These are phyloP conservation scores for Oscheius sp. DNA, from an alignment of 2,888 invertebrate genomes.

Conservation along the genomic window DNA sequence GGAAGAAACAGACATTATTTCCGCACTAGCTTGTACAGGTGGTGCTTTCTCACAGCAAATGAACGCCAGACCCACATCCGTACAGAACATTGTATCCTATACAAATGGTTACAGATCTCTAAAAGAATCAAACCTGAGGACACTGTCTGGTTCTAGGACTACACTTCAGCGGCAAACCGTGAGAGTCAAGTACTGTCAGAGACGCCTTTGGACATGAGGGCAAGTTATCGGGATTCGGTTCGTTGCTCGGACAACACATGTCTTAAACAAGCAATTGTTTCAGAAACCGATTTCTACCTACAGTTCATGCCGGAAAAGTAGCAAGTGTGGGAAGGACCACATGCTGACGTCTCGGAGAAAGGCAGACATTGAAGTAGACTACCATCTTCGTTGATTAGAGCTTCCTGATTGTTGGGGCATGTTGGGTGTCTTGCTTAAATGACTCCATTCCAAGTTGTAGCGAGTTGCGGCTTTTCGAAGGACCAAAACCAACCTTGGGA, in stretches of 20 bases:
- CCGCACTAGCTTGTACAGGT: conserved; percentile 11
- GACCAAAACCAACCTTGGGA: conserved; percentile 10
- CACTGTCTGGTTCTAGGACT: conserved; percentile 54
- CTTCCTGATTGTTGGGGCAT: conserved; percentile 68
- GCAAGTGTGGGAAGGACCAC: conserved; percentile 68
- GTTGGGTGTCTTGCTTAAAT: conserved; percentile 54
- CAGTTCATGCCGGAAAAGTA: conserved; percentile 72
- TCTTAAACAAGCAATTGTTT: conserved; percentile 24
- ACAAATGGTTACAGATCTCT: background rate
- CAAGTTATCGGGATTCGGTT: conserved; percentile 61
- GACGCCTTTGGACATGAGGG: conserved; percentile 59
- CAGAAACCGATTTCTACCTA: no score
- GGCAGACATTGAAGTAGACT: conserved; percentile 68
- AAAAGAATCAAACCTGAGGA: conserved; percentile 48
- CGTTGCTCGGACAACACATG: conserved; percentile 70
- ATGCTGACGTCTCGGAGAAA: conserved; percentile 46
- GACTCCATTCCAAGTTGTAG: background rate
- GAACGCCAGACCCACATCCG: conserved; percentile 55
- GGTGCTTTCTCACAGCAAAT: conserved; percentile 64
- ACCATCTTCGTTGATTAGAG: conserved; percentile 59
- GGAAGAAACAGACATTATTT: background rate
- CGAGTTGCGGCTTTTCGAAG: background rate
- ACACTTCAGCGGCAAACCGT: conserved; percentile 61
- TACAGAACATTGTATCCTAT: conserved; percentile 62
- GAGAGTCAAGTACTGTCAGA: conserved; percentile 60